Evolutionary conservation across 2,797 vertebrate genomes (phyloP).

Genomic region (Syngnathus rostellatus): DNA sequence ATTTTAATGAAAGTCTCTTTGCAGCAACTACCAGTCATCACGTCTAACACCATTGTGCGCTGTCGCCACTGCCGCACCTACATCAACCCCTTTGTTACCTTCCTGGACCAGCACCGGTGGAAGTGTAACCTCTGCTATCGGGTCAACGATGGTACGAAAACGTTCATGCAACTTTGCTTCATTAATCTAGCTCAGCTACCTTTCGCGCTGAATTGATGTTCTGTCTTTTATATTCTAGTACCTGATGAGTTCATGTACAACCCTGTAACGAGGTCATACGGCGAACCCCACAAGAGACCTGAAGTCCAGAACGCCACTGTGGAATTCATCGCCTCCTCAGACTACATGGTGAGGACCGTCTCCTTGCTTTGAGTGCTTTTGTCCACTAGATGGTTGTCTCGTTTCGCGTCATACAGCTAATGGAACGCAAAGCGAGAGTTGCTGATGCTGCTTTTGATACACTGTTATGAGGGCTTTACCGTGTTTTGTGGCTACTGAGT

Average conservation of each 20-base stretch:
- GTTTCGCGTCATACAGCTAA: too few species aligned
- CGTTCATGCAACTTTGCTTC: fast-evolving
- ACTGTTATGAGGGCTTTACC: not conserved
- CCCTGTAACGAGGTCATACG: constrained; percentile 89
- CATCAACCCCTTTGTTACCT: constrained; percentile 96
- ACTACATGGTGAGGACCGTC: constrained; percentile 85
- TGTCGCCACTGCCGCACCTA: constrained; percentile 94
- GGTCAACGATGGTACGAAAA: constrained; percentile 85
- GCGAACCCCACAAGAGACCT: constrained; percentile 92
- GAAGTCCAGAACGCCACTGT: constrained; percentile 95
- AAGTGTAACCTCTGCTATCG: constrained; percentile 97
- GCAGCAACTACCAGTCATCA: constrained; percentile 94
- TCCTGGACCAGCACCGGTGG: constrained; percentile 94
- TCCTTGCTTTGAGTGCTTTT: not conserved
- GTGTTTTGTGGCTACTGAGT: not conserved
- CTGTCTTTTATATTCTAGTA: constrained; percentile 61
- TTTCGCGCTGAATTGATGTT: not conserved
- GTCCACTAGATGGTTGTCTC: not conserved
- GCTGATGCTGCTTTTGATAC: too few species aligned
- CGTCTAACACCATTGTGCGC: constrained; percentile 92
- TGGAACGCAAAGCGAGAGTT: too few species aligned
- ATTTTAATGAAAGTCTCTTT: constrained; percentile 16
- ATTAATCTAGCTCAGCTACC: not conserved
- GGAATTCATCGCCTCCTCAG: constrained; percentile 96
- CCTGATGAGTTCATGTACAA: constrained; percentile 99